phyloP scores from a whole-genome alignment of 1,140 invertebrate genomes.

The Probaryconus sp. region DNA sequence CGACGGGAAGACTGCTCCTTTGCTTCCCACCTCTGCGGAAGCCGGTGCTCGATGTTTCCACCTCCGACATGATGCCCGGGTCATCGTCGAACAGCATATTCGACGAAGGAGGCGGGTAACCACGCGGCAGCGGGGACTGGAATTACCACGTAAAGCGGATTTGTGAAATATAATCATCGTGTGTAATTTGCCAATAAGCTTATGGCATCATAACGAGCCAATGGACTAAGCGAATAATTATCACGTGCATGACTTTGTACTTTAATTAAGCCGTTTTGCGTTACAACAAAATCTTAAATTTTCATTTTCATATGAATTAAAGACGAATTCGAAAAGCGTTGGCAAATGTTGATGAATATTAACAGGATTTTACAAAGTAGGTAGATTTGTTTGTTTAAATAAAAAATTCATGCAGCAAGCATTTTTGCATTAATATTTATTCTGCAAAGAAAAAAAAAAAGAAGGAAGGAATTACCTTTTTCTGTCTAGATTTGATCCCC shows the following conservation, averaged over 20 bases:
- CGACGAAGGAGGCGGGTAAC: conserved; percentile 85
- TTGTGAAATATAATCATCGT: conserved; percentile 22
- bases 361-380: too few relatives aligned
- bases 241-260: too few relatives aligned
- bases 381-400: neutral
- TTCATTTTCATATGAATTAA: too few relatives aligned
- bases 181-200: conserved; percentile 2
- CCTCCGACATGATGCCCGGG: conserved; percentile 98
- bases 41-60: conserved; percentile 94
- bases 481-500: conserved; percentile 79
- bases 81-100: conserved; percentile 93
- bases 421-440: neutral
- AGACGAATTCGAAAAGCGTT: too few relatives aligned
- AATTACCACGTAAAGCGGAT: conserved; percentile 62
- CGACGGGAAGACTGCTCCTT: conserved; percentile 93
- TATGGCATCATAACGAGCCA: neutral
- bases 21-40: conserved; percentile 93
- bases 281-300: too few relatives aligned
- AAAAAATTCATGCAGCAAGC: neutral
- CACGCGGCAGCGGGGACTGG: conserved; percentile 84
- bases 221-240: conserved; percentile 1
- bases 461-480: conserved; percentile 76
- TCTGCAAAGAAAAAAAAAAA: neutral
- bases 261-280: too few relatives aligned
- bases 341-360: too few relatives aligned